These are phyloP conservation scores for Paratilapia polleni DNA, from an alignment of 2,113 vertebrate species.

Conservation along the genomic window DNA sequence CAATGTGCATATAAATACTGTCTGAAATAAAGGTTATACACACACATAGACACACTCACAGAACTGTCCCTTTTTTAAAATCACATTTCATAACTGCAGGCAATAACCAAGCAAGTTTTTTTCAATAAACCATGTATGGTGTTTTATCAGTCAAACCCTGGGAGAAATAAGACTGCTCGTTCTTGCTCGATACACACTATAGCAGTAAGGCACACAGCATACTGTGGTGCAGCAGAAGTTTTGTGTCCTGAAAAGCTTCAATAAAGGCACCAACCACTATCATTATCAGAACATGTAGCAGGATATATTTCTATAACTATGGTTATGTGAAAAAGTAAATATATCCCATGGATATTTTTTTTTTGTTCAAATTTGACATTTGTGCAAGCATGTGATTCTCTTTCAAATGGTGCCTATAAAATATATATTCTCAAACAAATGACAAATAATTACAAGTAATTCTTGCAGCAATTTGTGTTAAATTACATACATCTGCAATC, in stretches of 20 bases:
- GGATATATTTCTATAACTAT: neutral
- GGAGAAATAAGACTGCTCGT: constrained; percentile 15
- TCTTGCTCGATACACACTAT: constrained; percentile 6
- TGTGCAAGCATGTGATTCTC: neutral
- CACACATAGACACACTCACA: neutral
- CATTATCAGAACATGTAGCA: neutral
- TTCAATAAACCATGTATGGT: constrained; percentile 30
- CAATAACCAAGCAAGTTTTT: constrained; percentile 20
- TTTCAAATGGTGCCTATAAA: too few species aligned
- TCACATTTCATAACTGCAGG: constrained; percentile 32
- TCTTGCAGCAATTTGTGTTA: too few species aligned
- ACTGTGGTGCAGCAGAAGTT: neutral
- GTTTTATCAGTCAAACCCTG: constrained; percentile 34
- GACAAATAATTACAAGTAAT: too few species aligned
- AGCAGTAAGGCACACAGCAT: constrained; percentile 1
- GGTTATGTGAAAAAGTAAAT: neutral
- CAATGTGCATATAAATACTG: neutral
- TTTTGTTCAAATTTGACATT: neutral
- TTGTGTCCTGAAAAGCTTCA: neutral
- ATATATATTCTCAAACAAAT: too few species aligned
- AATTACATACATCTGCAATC: too few species aligned
- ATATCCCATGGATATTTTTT: rapidly evolving
- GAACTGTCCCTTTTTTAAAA: constrained; percentile 6
- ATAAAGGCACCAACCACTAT: neutral
- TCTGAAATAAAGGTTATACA: neutral